Percentiles rank a stretch among this genome's conserved stretches.
These are phyloP conservation scores for Apis laboriosa DNA, from an alignment of 1,140 invertebrate species.

Conservation along the genomic window DNA sequence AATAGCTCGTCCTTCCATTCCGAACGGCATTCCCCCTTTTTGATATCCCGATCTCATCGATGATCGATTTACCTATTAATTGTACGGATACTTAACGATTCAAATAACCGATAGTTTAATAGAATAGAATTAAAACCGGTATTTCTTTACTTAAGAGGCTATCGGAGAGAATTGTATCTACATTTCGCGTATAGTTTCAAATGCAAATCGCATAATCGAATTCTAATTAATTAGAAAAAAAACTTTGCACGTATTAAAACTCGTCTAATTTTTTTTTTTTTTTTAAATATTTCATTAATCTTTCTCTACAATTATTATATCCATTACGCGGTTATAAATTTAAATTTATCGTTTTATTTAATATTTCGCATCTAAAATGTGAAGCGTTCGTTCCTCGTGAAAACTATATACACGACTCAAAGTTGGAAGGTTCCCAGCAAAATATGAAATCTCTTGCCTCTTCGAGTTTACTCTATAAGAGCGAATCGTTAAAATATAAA, in stretches of 20 bases:
- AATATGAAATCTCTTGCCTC: not conserved
- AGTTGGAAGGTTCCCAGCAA: no score
- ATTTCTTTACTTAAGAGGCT: no score
- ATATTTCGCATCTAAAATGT: not conserved
- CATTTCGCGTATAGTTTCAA: no score
- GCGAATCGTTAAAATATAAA: conserved; percentile 20
- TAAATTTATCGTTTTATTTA: not conserved
- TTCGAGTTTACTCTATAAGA: not conserved
- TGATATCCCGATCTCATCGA: not conserved
- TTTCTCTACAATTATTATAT: not conserved
- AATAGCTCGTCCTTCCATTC: not conserved
- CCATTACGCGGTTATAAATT: not conserved
- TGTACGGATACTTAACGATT: not conserved
- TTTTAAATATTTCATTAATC: not conserved
- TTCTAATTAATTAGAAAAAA: no score
- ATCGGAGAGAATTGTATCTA: no score
- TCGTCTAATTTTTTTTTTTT: not conserved
- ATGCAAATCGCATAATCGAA: no score
- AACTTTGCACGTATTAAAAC: no score
- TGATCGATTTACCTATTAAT: conserved; percentile 24
- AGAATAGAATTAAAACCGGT: no score
- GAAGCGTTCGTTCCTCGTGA: no score
- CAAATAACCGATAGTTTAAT: not conserved
- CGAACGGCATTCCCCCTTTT: not conserved
- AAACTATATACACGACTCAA: no score